Base-by-base conservation (phyloP, 1,140 invertebrate species). In the Colletes latitarsis region DNA sequence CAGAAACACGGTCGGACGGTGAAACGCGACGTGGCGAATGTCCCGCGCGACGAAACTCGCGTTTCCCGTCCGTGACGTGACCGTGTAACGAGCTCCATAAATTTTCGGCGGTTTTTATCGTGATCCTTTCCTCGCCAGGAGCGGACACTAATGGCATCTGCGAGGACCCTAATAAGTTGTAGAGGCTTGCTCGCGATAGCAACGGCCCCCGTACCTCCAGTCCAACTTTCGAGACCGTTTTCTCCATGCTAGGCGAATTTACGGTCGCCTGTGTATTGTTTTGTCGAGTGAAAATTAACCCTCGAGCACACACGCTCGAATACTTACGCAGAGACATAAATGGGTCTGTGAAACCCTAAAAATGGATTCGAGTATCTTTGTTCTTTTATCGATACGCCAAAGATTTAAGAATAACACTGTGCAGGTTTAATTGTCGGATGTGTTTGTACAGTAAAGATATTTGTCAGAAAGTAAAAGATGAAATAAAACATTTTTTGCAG, bases 21-120 rank as follows among this genome's bases (percentile, higher is more conserved):
- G 67, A 5, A 62, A 71, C 67, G 76, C 43, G 57, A 43, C 68
- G 68, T n/a, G 10, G 77, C 77, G 53, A 78, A 73, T 53, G 69
- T 62, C 58, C 58, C 76, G 57, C 17, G 10, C 46, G 58, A 46
- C 39, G 30, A 64, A 78, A 72, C 72, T 64, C 73, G 49, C 55
- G 69, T 78, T 64, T 53, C 49, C 58, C 41, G 69, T 15, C 15
- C 10, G 39, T 49, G 68, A 39, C 64, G 64, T 49, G 43, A 67
- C 64, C 64, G 64, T 67, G 19, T 67, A 53, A 71, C 46, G 46
- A 70, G 57, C 58, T 49, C 15, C 57, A 73, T 78, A 64, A 78
- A 78, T 78, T 71, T 52, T 58, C 1, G 9, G 21, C 46, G 46
- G 30, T 60, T 72, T 72, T 78, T 55, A 78, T 78, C 68, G 46